Evolutionary conservation across 2,888 invertebrate species (phyloP).

Genomic region (Hybos culiciformis): DNA sequence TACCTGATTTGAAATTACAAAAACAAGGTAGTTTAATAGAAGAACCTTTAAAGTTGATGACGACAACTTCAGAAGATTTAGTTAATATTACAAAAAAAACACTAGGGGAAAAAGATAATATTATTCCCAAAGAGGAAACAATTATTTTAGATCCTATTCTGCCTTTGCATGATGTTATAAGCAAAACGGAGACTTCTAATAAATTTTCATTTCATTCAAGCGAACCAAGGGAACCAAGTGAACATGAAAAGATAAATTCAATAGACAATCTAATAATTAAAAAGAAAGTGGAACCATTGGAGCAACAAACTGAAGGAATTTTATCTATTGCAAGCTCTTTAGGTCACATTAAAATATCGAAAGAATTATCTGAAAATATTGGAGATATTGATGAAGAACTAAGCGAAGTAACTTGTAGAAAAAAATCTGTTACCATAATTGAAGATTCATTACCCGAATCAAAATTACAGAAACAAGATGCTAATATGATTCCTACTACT

Average conservation of each 20-base stretch:
- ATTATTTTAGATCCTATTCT: conserved; percentile 18
- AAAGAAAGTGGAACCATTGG: no score
- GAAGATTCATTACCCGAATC: conserved; percentile 8
- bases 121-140: conserved; percentile 10
- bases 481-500: no score
- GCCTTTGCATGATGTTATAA: conserved; percentile 27
- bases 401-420: conserved; percentile 24
- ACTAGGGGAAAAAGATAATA: no score
- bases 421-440: conserved; percentile 20
- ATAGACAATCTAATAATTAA: no score
- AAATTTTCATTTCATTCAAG: not conserved
- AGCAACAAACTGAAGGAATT: conserved; percentile 4
- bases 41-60: no score
- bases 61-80: not conserved
- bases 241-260: conserved; percentile 3
- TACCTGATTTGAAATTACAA: no score
- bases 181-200: conserved; percentile 17
- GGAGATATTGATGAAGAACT: conserved; percentile 19
- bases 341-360: not conserved
- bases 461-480: not conserved
- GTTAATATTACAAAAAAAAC: not conserved
- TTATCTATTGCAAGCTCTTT: conserved; percentile 1
- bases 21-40: no score
- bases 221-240: not conserved
- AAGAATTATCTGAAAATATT: conserved; percentile 11